A percentile compares a stretch with the other conserved stretches of the same genome.
Evolutionary conservation across 2,113 vertebrate species (phyloP).

Genomic region (Galemys pyrenaicus): DNA sequence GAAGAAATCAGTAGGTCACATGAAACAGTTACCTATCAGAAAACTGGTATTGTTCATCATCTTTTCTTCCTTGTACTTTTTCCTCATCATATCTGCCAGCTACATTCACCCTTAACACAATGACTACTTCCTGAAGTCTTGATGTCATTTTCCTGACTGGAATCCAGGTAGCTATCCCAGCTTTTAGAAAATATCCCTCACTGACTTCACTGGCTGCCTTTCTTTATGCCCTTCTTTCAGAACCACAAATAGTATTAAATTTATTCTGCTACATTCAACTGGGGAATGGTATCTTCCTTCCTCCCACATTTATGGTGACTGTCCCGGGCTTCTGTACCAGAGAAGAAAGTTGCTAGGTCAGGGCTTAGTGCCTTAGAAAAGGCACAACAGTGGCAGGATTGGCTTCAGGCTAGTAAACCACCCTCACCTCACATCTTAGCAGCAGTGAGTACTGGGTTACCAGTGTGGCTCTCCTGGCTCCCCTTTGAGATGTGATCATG

Average conservation of each 20-base stretch:
- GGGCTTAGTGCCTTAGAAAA: neutral
- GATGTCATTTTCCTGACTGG: constrained; percentile 21
- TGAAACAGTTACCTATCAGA: neutral
- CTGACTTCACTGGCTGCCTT: neutral
- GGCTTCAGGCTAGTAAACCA: neutral
- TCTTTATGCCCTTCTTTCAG: neutral
- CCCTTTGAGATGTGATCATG: neutral
- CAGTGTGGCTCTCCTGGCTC: neutral
- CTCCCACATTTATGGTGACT: neutral
- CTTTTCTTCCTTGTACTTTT: neutral
- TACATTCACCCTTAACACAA: neutral
- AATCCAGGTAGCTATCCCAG: neutral
- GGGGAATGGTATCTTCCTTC: neutral
- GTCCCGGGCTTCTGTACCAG: neutral
- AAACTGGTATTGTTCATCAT: neutral
- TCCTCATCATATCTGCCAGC: neutral
- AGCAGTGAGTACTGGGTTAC: neutral
- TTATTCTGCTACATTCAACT: neutral
- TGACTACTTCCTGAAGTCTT: neutral
- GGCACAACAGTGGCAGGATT: too few relatives aligned
- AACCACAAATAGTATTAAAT: neutral
- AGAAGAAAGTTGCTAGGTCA: neutral
- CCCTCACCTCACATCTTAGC: neutral
- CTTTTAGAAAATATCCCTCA: neutral
- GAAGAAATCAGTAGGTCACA: neutral